Base-by-base conservation (phyloP, 1,140 invertebrate genomes). In the Megathymus violae region DNA sequence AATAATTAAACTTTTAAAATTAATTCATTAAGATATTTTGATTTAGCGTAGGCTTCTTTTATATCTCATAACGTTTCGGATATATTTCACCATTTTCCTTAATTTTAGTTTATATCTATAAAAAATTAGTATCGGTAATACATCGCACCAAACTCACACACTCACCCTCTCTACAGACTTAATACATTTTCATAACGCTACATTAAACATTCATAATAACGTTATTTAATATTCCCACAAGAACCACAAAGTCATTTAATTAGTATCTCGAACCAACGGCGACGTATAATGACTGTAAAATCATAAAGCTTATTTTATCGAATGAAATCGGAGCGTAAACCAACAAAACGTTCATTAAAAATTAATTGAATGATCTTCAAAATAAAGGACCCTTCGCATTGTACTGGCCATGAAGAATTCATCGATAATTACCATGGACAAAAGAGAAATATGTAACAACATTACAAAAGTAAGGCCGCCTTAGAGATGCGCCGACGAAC, bases 371-470 rank as follows among this genome's bases (percentile, higher is more conserved):
- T 76, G 64, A 78, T 72, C 62, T 56, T 69, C 67, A 72, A 73
- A 71, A 76, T 76, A 68, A 67, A 67, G 46, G 41, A 68, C 66
- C 36, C 51, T 50, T 14, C 46, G 46, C 41, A 51, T 62, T 73
- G 46, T 69, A 44, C 36, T 40, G 27, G 36, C 19, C 27, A 61
- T 56, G 60, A 67, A 67, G 66, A 67, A 74, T 70, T 68, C 65
- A 75, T 71, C 77, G 69, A 77, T 77, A 80, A 79, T 79, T 77
- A 71, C 68, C 67, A 43, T 47, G 64, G 46, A 79, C 76, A 77
- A 79, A 72, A 62, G 65, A 48, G 67, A 54, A 66, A 76, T 65
- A 60, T 72, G 71, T 74, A 74, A 73, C 74, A 69, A n/a, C n/a
- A n/a, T n/a, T n/a, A 46, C 50, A 68, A 67, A 76, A 60, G 56